These are phyloP conservation scores for Gambusia holbrooki DNA, from an alignment of 2,113 vertebrate genomes.

Conservation along the genomic window DNA sequence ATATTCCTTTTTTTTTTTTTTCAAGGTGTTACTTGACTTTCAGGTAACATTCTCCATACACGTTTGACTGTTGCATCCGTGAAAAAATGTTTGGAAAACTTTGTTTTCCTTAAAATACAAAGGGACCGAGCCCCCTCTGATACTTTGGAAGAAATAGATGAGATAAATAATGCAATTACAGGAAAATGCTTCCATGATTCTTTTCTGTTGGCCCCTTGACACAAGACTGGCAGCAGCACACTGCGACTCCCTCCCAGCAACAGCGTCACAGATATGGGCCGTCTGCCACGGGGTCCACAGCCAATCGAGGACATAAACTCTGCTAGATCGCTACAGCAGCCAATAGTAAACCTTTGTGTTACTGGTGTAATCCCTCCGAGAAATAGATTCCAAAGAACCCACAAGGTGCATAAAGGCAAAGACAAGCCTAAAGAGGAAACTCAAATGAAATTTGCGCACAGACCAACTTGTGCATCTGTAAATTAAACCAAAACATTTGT, in stretches of 20 bases:
- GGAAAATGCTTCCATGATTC: constrained; percentile 35
- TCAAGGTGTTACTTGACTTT: background rate
- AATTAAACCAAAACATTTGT: background rate
- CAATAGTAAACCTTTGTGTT: constrained; percentile 50
- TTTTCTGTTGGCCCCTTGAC: constrained; percentile 46
- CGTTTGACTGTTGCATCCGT: background rate
- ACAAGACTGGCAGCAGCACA: constrained; percentile 52
- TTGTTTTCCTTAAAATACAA: background rate
- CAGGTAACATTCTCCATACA: background rate
- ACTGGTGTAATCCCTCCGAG: constrained; percentile 52
- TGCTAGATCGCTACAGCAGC: constrained; percentile 55
- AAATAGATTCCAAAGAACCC: constrained; percentile 70
- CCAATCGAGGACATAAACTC: constrained; percentile 54
- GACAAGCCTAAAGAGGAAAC: background rate
- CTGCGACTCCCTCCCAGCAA: constrained; percentile 73
- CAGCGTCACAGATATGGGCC: constrained; percentile 69
- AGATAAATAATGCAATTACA: constrained; percentile 24
- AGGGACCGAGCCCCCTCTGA: constrained; percentile 34
- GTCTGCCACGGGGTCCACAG: constrained; percentile 40
- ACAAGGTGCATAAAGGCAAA: constrained; percentile 60
- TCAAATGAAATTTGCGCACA: background rate
- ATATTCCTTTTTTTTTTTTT: no score
- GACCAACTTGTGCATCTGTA: background rate
- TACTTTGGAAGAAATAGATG: constrained; percentile 7
- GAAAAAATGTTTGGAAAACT: background rate